phyloP scores from a whole-genome alignment of 2,113 vertebrate genomes.

The Seriola quinqueradiata region DNA sequence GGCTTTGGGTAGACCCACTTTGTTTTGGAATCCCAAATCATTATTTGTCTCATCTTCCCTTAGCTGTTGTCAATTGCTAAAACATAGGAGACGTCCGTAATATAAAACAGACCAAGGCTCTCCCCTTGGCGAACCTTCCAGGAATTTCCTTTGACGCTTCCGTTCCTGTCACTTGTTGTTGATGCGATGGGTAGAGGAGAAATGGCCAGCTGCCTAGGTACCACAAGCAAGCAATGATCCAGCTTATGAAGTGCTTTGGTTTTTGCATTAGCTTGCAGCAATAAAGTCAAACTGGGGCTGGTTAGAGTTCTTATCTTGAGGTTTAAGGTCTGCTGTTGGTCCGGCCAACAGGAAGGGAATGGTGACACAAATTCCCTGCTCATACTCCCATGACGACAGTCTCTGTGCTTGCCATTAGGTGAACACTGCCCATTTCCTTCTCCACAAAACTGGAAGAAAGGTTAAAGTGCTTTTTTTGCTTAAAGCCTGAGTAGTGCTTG shows the following conservation, averaged over 20 bases:
- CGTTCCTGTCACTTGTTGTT: slow-evolving; percentile 59
- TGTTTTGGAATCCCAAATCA: slow-evolving; percentile 63
- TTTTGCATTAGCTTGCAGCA: slow-evolving; percentile 52
- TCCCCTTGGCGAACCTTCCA: slow-evolving; percentile 28
- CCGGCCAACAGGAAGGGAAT: slow-evolving; percentile 70
- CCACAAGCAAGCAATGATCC: slow-evolving; percentile 49
- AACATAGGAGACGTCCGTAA: slow-evolving; percentile 47
- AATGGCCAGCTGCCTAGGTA: slow-evolving; percentile 49
- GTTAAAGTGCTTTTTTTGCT: slow-evolving; percentile 70
- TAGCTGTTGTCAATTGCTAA: slow-evolving; percentile 36
- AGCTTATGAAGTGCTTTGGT: slow-evolving; percentile 44
- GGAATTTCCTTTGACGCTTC: slow-evolving; percentile 61
- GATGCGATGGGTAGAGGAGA: slow-evolving; percentile 44
- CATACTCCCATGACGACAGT: slow-evolving; percentile 77
- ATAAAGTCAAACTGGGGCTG: slow-evolving; percentile 50
- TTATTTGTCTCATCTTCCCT: slow-evolving; percentile 59
- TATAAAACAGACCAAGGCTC: slow-evolving; percentile 52
- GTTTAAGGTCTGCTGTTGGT: slow-evolving; percentile 48
- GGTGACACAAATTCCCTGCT: slow-evolving; percentile 73
- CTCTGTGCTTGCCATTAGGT: slow-evolving; percentile 65
- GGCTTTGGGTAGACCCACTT: slow-evolving; percentile 47
- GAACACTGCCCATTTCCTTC: slow-evolving; percentile 75
- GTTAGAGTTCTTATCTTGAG: slow-evolving; percentile 73
- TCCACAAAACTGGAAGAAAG: slow-evolving; percentile 70
- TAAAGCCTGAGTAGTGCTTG: slow-evolving; percentile 37